Evolutionary conservation across 2,113 vertebrate species (phyloP).

Genomic region (Antigone vipio): DNA sequence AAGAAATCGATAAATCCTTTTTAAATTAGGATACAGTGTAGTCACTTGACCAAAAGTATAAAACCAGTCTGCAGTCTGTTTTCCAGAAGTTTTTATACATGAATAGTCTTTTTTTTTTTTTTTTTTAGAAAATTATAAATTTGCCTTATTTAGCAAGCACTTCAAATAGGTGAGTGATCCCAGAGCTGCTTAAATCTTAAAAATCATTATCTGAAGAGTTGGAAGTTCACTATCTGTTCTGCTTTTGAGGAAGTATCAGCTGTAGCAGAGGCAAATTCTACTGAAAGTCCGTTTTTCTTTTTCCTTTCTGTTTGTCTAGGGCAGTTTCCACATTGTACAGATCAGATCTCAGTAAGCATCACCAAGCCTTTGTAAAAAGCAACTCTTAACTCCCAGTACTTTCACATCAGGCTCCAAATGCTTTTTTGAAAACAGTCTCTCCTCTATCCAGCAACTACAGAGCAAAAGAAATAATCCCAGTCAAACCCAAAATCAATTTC

Average conservation of each 20-base stretch:
- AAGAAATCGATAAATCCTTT: not conserved
- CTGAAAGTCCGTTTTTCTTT: not conserved
- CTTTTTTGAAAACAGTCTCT: not conserved
- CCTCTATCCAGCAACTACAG: not conserved
- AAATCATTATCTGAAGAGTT: not conserved
- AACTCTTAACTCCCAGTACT: not conserved
- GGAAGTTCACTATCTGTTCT: not conserved
- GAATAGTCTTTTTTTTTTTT: not conserved
- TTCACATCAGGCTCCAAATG: not conserved
- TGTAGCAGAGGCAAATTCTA: not conserved
- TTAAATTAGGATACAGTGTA: not conserved
- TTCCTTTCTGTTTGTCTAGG: not conserved
- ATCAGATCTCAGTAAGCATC: not conserved
- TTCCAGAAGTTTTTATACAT: not conserved
- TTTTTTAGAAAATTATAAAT: not conserved
- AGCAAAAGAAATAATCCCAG: not conserved
- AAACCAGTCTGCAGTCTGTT: not conserved
- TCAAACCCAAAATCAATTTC: not conserved
- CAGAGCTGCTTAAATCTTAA: not conserved
- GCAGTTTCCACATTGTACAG: not conserved
- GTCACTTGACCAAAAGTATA: not conserved
- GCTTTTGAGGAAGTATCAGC: not conserved
- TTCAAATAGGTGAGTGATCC: not conserved
- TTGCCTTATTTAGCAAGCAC: not conserved
- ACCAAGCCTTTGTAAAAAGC: not conserved